Percentiles rank a stretch among this genome's conserved stretches.
Evolutionary conservation across 1,140 invertebrate genomes (phyloP).

Genomic region (Bactericera cockerelli): DNA sequence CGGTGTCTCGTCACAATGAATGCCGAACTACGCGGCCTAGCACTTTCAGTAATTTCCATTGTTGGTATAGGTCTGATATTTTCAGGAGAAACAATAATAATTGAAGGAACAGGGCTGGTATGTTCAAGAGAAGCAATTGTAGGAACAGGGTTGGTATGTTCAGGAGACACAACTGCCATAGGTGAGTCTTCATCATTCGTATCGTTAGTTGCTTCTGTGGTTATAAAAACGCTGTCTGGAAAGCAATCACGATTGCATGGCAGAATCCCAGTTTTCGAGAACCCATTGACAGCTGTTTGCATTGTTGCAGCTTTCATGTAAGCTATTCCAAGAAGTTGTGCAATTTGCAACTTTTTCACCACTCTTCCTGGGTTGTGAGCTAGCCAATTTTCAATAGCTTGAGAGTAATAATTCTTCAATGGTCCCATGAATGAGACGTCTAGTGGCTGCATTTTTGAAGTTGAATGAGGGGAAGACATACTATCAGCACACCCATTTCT

Average conservation of each 20-base stretch:
- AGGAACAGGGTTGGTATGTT: no score
- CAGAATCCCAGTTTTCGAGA: slow-evolving; percentile 16
- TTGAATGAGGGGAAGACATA: slow-evolving; percentile 24
- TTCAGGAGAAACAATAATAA: neutral
- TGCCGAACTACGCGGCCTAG: neutral
- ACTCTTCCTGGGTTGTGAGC: slow-evolving; percentile 30
- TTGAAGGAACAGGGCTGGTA: neutral
- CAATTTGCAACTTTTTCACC: slow-evolving; percentile 25
- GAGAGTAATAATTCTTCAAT: slow-evolving; percentile 28
- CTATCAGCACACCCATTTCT: slow-evolving; percentile 21
- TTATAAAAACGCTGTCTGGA: neutral
- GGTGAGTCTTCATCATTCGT: no score
- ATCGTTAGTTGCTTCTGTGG: no score
- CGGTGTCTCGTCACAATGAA: neutral
- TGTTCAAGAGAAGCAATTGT: neutral
- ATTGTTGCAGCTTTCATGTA: slow-evolving; percentile 12
- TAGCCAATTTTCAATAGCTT: slow-evolving; percentile 31
- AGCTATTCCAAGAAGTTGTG: slow-evolving; percentile 11
- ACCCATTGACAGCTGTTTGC: slow-evolving; percentile 15
- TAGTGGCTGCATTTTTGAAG: slow-evolving; percentile 28
- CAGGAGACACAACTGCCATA: no score
- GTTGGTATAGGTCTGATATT: neutral
- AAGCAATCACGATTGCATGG: slow-evolving; percentile 3
- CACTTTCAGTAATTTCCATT: neutral
- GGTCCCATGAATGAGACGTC: slow-evolving; percentile 29